Evolutionary conservation across 2,888 invertebrate genomes (phyloP), one percentile per base, ranked within the genome.

Genomic region (Phaedon cochleariae): DNA sequence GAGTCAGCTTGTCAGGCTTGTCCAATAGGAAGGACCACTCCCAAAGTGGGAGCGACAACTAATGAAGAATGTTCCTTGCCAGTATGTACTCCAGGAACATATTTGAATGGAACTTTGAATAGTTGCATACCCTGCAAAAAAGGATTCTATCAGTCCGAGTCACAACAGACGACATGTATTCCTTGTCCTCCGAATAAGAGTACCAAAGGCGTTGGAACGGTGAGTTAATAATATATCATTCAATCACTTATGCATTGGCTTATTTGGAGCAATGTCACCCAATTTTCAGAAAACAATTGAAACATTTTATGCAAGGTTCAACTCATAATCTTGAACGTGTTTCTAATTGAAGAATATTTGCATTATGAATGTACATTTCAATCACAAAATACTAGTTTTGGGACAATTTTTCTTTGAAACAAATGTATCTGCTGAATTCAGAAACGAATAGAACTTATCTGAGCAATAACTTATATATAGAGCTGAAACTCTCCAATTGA

Each of bases 51-150:
- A 51, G 92, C 96, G 0, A 89, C 91, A 0, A 90, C 92, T 0
- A 88, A 94, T 6, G 95, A 95, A 79, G 96, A 97, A 81, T 98
- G 98, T 84, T 94, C 96, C 1, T 85, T 97, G 53, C 97, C 96
- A 9, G 93, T 95, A 57, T 96, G 96, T 81, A 87, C 88, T 51
- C 90, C 93, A 67, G 93, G 97, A 61, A 91, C 92, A 17, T 95
- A 92, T 83, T 87, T 97, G 74, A 95, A 97, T 82, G 90, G 90
- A 20, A 94, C 93, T 0, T 87, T 93, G 67, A 96, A 96, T 81
- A 90, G 90, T 74, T 98, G 98, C 79, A 85, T 93, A 55, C 89
- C 90, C 67, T 98, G 98, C 81, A 92, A 92, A 73, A 93, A 93
- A 82, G 96, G 96, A 70, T 94, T 90, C 64, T 98, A 95, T 81